Evolutionary conservation across 2,797 vertebrate genomes (phyloP), one percentile per base, ranked within the genome.

Genomic region (Neosilurus hyrtlii): DNA sequence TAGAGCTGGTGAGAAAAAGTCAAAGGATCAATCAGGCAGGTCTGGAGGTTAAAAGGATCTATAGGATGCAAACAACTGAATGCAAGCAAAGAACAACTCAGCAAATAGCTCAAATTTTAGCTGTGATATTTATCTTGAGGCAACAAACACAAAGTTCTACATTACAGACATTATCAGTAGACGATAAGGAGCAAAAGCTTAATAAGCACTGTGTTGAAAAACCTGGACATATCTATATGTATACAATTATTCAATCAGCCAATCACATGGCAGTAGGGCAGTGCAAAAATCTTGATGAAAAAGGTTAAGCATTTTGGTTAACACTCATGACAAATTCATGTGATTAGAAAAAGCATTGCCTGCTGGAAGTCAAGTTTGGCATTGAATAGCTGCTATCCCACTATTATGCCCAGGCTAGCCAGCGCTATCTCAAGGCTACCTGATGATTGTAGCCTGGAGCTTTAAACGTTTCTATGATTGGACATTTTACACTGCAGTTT

Each of bases 1-100:
- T 93, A 18, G 14, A 15, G 67, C 20, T 70, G 67, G 20, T 22
- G 67, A 22, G 22, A 68, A 70, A 68, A 18, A n/a, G 9, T 7
- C 16, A 43, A 49, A 71, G 22, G 43, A 52, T 24, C 12, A n/a
- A 51, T 52, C 12, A 52, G 4, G 37, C 20, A 43, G 20, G 63
- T 65, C 24, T 14, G 5, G 14, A n/a, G 37, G 68, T 51, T 43
- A 54, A 54, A 51, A 54, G 20, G 37, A 43, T 7, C 22, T 8
- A 52, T 9, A 16, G 24, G 20, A 70, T 4, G n/a, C 0, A 1
- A 54, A 72, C 49, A 54, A 54, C 8, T 54, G 49, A 72, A 72
- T 24, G 14, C 24, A 73, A 54, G 24, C 22, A 54, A 52, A 72
- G 70, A 52, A 72, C n/a, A 24, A 72, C 3, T 52, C 12, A 72